Percentiles rank a stretch among this genome's conserved stretches.
These are phyloP conservation scores for Eutolmus rufibarbis DNA, from an alignment of 2,888 invertebrate genomes.

Conservation along the genomic window DNA sequence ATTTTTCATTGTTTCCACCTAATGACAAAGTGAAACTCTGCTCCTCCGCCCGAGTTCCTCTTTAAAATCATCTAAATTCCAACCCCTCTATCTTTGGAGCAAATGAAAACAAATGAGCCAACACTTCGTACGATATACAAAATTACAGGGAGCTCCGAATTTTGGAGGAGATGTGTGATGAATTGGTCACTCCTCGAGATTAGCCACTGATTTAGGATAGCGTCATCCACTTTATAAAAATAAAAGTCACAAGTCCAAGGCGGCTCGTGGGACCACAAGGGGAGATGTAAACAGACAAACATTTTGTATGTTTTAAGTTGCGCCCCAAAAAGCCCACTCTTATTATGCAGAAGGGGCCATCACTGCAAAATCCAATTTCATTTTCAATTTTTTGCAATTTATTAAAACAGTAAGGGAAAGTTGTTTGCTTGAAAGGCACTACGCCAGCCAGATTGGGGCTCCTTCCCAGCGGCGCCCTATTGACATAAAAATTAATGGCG, in stretches of 20 bases:
- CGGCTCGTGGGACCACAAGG: neutral
- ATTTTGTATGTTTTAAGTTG: neutral
- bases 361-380: neutral
- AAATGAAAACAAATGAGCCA: neutral
- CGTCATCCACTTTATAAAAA: neutral
- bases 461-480: neutral
- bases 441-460: neutral
- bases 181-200: neutral
- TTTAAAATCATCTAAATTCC: neutral
- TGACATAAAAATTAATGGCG: neutral
- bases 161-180: neutral
- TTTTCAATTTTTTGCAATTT: neutral
- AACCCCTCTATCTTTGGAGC: neutral
- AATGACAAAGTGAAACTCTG: neutral
- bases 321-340: neutral
- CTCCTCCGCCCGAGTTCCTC: neutral
- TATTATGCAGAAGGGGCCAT: neutral
- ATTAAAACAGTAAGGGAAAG: neutral
- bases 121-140: neutral
- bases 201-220: neutral
- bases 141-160: neutral
- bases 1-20: constrained; percentile 3
- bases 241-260: neutral
- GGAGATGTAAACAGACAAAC: neutral
- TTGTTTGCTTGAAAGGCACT: neutral